phyloP scores from a whole-genome alignment of 2,797 vertebrate genomes.

The Microhierax caerulescens region DNA sequence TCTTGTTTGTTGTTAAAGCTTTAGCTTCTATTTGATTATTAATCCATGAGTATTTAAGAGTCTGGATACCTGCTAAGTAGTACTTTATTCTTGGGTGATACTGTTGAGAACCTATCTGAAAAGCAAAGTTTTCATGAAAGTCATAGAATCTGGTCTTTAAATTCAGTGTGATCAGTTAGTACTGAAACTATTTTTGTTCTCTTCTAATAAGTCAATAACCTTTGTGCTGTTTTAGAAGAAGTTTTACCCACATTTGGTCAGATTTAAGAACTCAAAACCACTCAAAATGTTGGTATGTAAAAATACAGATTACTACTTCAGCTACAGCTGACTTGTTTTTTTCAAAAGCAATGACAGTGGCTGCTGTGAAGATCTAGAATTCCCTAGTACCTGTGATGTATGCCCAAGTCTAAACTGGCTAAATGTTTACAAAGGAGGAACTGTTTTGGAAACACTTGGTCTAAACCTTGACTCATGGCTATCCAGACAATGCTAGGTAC shows the following conservation, averaged over 20 bases:
- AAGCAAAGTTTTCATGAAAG: neutral
- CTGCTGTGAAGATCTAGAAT: neutral
- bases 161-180: neutral
- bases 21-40: neutral
- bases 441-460: neutral
- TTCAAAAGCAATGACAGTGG: neutral
- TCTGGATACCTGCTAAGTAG: neutral
- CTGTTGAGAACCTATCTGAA: neutral
- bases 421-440: neutral
- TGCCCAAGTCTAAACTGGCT: neutral
- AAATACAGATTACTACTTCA: neutral
- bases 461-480: neutral
- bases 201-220: neutral
- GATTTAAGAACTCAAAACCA: neutral
- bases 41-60: neutral
- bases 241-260: neutral
- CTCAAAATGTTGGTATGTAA: neutral
- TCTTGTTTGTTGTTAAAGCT: neutral
- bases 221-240: neutral
- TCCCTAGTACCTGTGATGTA: neutral
- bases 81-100: neutral
- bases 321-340: neutral
- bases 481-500: fast-evolving
- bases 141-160: neutral
- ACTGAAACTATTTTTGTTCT: neutral